These are phyloP conservation scores for Galeopsomyia nigrocyanea DNA, from an alignment of 2,888 invertebrate species.

Conservation along the genomic window DNA sequence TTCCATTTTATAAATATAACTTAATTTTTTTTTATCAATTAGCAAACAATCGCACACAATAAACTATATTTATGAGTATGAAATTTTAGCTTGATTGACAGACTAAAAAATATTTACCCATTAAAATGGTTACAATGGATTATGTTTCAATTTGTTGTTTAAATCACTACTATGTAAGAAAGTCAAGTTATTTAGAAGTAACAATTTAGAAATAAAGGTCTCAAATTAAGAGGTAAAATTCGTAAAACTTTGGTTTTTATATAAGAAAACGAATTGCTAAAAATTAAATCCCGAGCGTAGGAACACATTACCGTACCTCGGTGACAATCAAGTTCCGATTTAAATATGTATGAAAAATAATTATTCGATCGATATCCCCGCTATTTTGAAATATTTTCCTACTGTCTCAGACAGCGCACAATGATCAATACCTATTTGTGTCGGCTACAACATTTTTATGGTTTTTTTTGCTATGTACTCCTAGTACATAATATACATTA, in stretches of 20 bases:
- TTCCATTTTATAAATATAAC: too few species aligned
- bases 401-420: constrained; percentile 53
- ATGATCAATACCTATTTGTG: constrained; percentile 50
- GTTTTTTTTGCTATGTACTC: constrained; percentile 50
- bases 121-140: too few species aligned
- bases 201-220: too few species aligned
- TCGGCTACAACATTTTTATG: constrained; percentile 48
- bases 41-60: too few species aligned
- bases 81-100: too few species aligned
- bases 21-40: too few species aligned
- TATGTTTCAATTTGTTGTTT: too few species aligned
- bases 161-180: too few species aligned
- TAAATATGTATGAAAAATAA: constrained; percentile 43
- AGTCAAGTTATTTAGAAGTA: too few species aligned
- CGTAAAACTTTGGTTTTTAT: constrained; percentile 39
- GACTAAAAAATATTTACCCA: too few species aligned
- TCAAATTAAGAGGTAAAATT: too few species aligned
- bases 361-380: constrained; percentile 28
- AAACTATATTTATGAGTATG: too few species aligned
- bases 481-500: constrained; percentile 44
- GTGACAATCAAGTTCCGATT: constrained; percentile 33
- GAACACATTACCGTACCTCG: constrained; percentile 27
- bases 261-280: constrained; percentile 24
- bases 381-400: constrained; percentile 31
- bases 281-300: constrained; percentile 34